Base-by-base conservation (phyloP, 1,140 invertebrate genomes). In the Heterodera carotae region DNA sequence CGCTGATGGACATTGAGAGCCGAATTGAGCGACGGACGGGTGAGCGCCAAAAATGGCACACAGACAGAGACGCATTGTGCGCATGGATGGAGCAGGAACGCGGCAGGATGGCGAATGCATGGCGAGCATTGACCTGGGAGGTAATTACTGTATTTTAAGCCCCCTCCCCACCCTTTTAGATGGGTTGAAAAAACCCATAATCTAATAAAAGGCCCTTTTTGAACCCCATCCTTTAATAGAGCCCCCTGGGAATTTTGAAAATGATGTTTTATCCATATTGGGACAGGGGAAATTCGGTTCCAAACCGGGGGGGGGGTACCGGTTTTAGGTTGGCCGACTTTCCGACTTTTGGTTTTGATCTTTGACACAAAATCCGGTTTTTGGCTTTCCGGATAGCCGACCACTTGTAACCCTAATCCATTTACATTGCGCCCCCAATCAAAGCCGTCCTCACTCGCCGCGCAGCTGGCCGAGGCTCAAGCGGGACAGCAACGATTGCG, bases 21-120 rank as follows among this genome's bases (percentile, higher is more conserved):
- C 29, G 59, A 8, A 31, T 69, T 27, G 60, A 29, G n/a, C 12
- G 12, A 36, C 62, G 56, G 8, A 36, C 27, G 15, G 27, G 34
- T 22, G 62, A 66, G 29, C 27, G 62, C n/a, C 62, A 29, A 27
- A 12, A n/a, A 12, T 76, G 74, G 74, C n/a, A 43, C 12, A 18
- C 31, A 18, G 43, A 76, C 25, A n/a, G 74, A 27, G 74, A 76
- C 48, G 74, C 29, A 6, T 29, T 76, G 43, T 7, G 29, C 29
- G 31, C 34, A 36, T 76, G 74, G 74, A 22, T 76, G 43, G 18
- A n/a, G 10, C 25, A 33, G 34, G 74, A 76, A 25, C n/a, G 68
- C 18, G 43, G 29, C 6, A 67, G 68, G n/a, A 15, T 72, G 29
- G 18, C 7, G n/a, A 66, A 22, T 12, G 62, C 27, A n/a, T 66